Evolutionary conservation across 1,140 invertebrate species (phyloP), one percentile per base, ranked within the genome.

Genomic region (Drosophila setifemur): DNA sequence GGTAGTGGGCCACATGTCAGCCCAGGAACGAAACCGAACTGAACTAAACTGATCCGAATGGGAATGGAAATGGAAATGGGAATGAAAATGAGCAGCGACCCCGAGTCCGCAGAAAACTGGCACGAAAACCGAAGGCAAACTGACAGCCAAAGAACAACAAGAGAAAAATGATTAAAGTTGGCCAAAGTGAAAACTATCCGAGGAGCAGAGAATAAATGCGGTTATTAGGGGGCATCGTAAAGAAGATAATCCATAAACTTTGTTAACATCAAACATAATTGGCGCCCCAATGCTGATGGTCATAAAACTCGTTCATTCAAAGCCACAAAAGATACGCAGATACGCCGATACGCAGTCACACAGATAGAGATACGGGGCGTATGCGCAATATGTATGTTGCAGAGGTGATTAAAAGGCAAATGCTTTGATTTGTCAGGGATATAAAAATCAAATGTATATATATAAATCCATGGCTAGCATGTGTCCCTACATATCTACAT

Each of bases 231-330:
- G 33, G 12, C 2, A 33, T 23, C 31, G 12, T 12, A 19, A 53
- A 21, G 14, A 58, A 58, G 52, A 64, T 64, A 63, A 61, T 63
- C 60, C 43, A 64, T 31, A 31, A 47, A 48, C 48, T 63, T 63
- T 35, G 18, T 19, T 63, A 61, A 61, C 58, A 64, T 64, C 57
- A 39, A 64, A 48, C 57, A 47, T 63, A 64, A 64, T 64, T 64
- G 60, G 40, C 25, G 53, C 2, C 44, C 48, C n/a, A 42, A 50
- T 50, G 33, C 33, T 23, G 33, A 50, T 42, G 57, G 47, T 14
- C 42, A 64, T 64, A 64, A 64, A 64, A 64, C 39, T 12, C 42
- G 28, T 45, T 44, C 23, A 39, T 7, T 39, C 23, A 55, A 55
- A 57, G 45, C 45, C 50, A 29, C 55, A 60, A 23, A 40, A n/a